These are phyloP conservation scores for Diaprepes abbreviatus DNA, from an alignment of 2,888 invertebrate genomes.

Conservation along the genomic window DNA sequence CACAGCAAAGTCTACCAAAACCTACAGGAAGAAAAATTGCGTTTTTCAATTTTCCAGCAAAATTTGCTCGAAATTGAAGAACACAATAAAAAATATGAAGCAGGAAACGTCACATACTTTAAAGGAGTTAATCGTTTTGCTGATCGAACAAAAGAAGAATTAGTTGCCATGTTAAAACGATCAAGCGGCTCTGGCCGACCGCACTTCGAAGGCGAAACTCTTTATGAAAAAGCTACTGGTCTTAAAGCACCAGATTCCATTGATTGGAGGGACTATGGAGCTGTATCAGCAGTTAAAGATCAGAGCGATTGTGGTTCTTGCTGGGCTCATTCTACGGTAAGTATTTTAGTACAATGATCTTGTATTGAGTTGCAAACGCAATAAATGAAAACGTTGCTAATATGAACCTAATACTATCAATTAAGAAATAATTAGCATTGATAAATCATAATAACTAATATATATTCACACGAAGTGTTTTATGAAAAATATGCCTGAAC, in stretches of 20 bases:
- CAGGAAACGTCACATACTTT: conserved; percentile 44
- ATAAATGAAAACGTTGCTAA: too few relatives aligned
- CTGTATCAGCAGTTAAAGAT: conserved; percentile 70
- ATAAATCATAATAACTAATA: too few relatives aligned
- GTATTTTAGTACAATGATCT: too few relatives aligned
- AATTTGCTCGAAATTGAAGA: too few relatives aligned
- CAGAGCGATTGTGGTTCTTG: conserved; percentile 75
- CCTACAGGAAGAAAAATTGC: conserved; percentile 44
- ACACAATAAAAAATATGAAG: too few relatives aligned
- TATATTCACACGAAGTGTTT: too few relatives aligned
- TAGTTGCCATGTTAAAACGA: conserved; percentile 38
- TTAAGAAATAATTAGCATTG: too few relatives aligned
- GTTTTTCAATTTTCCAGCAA: too few relatives aligned
- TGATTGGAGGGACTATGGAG: conserved; percentile 71
- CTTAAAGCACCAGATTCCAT: conserved; percentile 50
- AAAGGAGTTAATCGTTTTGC: conserved; percentile 48
- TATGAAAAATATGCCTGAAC: too few relatives aligned
- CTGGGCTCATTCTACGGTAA: conserved; percentile 75
- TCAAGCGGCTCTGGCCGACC: not conserved
- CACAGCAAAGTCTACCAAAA: conserved; percentile 68
- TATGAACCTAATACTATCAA: too few relatives aligned
- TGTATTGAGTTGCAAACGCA: too few relatives aligned
- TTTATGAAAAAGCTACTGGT: not conserved
- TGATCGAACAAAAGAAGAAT: conserved; percentile 46
- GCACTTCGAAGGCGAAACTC: not conserved